Evolutionary conservation across 2,888 invertebrate genomes (phyloP), one percentile per base, ranked within the genome.

Genomic region (Eilema caniola): DNA sequence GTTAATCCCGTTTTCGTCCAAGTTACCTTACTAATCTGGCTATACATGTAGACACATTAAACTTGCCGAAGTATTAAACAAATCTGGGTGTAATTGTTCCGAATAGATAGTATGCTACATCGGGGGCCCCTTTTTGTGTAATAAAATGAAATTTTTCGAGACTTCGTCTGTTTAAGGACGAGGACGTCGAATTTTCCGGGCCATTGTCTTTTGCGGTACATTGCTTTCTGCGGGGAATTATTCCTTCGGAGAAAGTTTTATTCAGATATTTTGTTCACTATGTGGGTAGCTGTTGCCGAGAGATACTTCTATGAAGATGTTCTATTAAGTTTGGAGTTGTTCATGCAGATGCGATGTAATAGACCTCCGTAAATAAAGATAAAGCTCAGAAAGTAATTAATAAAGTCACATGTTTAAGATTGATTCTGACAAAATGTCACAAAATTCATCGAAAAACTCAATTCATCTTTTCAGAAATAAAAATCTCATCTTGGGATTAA

Each of bases 111-210:
- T 28, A 23, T 68, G 56, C 12, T 61, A 67, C 24, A 60, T 66
- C 71, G 68, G 11, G n/a, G 28, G 20, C 60, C 62, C 31, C 24
- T 41, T 56, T 33, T 65, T 69, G 23, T 37, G 47, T 66, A 78
- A 78, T 60, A 56, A 62, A 10, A 37, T 60, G 60, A 62, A 10
- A 37, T 67, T 74, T 73, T 66, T 66, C 56, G 53, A 66, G 67
- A 70, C 28, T 60, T 56, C 41, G 61, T 66, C 67, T 68, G 23
- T 66, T 75, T 78, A 47, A 69, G 64, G 57, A 37, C 63, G 60
- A 11, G 57, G 61, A n/a, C 53, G 63, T 7, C 41, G 62, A 74
- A 67, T 79, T 76, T 77, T 69, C 23, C 57, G 24, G 25, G 57
- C 24, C 57, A 59, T 59, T 59, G 25, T 59, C 57, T 59, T 59